Conservation (phyloP, 2,888 invertebrate genomes). For the Luffia ferchaultella region DNA sequence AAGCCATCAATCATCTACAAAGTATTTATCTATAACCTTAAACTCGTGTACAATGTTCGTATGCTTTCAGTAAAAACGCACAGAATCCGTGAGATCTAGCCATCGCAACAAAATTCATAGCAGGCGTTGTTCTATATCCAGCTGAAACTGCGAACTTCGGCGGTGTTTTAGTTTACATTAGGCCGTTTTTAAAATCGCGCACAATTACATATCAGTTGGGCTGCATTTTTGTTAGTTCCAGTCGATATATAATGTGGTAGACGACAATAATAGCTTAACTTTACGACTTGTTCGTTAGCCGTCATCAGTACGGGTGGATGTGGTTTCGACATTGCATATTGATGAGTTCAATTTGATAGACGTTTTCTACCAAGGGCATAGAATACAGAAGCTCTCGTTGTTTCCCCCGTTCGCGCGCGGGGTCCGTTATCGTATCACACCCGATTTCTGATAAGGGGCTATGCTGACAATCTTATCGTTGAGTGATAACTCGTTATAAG, state of each 20-base stretch:
- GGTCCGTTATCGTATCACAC: conserved; percentile 36
- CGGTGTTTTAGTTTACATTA: neutral
- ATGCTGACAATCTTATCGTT: conserved; percentile 59
- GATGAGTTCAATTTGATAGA: neutral
- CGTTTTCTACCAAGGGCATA: neutral
- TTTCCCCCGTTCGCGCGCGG: conserved; percentile 26
- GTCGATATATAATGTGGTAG: neutral
- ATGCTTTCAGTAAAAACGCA: too few relatives aligned
- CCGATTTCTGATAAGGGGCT: conserved; percentile 59
- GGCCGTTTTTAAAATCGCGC: neutral
- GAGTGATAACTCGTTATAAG: conserved; percentile 61
- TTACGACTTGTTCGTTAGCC: neutral
- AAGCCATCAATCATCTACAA: neutral
- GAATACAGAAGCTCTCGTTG: neutral
- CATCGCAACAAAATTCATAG: neutral
- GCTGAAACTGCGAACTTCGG: neutral
- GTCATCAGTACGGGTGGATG: neutral
- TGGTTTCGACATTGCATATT: neutral
- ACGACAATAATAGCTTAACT: neutral
- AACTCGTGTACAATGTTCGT: neutral
- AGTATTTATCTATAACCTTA: neutral
- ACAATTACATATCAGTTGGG: neutral
- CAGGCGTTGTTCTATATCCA: neutral
- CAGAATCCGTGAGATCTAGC: too few relatives aligned
- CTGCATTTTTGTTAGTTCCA: neutral